Conservation (phyloP, 2,113 vertebrate species). For the Tetrao urogallus region DNA sequence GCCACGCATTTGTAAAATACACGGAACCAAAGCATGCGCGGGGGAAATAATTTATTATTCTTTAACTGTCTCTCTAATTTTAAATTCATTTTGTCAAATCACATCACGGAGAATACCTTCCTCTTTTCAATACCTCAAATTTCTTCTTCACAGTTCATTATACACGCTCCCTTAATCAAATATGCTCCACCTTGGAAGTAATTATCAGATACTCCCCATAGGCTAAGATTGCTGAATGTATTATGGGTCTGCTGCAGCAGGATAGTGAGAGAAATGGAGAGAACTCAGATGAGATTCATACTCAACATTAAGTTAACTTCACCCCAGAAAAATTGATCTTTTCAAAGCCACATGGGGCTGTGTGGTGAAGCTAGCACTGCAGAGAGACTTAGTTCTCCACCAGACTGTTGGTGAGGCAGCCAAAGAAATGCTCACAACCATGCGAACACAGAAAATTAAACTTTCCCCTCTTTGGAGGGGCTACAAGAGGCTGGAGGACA, state of each 20-base stretch:
- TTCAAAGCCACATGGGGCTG: neutral
- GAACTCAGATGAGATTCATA: constrained; percentile 39
- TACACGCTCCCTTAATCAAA: constrained; percentile 74
- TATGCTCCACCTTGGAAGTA: constrained; percentile 76
- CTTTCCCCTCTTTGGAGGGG: neutral
- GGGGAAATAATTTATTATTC: constrained; percentile 53
- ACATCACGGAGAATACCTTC: constrained; percentile 43
- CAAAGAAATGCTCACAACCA: neutral
- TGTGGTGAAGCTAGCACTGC: neutral
- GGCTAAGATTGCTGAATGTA: constrained; percentile 65
- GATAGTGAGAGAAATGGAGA: constrained; percentile 22
- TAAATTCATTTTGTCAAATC: constrained; percentile 64
- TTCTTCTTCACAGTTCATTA: constrained; percentile 76
- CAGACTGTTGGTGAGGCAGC: neutral
- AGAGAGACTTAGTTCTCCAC: neutral
- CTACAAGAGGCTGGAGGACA: rapidly evolving
- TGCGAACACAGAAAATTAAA: neutral
- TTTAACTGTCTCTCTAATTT: constrained; percentile 48
- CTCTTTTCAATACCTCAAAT: constrained; percentile 52
- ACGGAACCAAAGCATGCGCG: neutral
- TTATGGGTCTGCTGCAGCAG: constrained; percentile 14
- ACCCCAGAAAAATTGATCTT: neutral
- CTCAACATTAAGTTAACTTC: constrained; percentile 3
- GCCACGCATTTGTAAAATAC: constrained; percentile 13
- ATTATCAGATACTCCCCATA: constrained; percentile 73